Conservation (phyloP, 2,888 invertebrate genomes). For the Polyploca ridens region DNA sequence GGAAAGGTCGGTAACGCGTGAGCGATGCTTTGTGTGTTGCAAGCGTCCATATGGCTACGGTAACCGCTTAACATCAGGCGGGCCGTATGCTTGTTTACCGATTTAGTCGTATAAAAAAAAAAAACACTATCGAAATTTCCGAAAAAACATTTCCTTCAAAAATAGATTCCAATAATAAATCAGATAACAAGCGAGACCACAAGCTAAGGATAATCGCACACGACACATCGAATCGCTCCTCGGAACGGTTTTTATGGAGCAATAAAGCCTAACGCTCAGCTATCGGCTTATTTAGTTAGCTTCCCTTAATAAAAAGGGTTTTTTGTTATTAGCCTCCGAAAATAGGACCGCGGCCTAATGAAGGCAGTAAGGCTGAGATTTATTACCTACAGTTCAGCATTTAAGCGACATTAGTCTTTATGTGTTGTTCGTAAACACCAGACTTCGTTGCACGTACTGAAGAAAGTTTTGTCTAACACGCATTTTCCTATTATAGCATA, state of each 20-base stretch:
- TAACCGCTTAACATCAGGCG: too few species aligned
- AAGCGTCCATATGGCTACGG: too few species aligned
- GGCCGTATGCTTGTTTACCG: too few species aligned
- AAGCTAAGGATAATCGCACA: constrained; percentile 20
- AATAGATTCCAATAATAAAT: constrained; percentile 6
- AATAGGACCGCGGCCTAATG: constrained; percentile 3
- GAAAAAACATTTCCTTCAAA: neutral
- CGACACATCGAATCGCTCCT: constrained; percentile 27
- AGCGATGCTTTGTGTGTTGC: too few species aligned
- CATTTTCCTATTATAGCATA: too few species aligned
- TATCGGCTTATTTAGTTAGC: constrained; percentile 18
- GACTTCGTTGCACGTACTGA: too few species aligned
- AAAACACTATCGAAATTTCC: too few species aligned
- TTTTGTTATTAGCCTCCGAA: constrained; percentile 21
- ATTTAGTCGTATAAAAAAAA: too few species aligned
- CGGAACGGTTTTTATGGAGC: constrained; percentile 26
- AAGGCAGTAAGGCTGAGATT: constrained; percentile 13
- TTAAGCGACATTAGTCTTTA: neutral
- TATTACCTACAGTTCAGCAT: neutral
- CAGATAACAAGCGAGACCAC: constrained; percentile 13
- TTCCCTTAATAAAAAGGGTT: constrained; percentile 30
- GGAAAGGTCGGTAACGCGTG: too few species aligned
- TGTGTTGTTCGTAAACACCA: neutral
- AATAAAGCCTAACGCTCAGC: constrained; percentile 19
- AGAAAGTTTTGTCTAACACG: too few species aligned